Conservation (phyloP, 2,113 vertebrate genomes). For the Dicrurus megarhynchus region DNA sequence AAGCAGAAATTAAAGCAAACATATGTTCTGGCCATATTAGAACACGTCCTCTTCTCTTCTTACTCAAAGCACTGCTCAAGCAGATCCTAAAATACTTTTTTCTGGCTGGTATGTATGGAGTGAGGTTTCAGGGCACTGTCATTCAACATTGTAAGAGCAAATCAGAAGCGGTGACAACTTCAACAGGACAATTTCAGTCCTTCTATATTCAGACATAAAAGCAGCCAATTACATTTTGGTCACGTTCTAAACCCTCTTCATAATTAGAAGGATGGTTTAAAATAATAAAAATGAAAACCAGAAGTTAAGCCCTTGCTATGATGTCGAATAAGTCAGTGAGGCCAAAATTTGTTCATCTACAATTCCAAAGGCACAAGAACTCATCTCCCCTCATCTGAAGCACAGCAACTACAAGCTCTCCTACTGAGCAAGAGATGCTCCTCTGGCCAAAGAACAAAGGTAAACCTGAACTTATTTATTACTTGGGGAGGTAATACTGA, state of each 20-base stretch:
- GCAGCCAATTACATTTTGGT: neutral
- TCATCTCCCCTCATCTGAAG: neutral
- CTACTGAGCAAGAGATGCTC: neutral
- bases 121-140: neutral
- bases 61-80: neutral
- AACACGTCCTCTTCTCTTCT: neutral
- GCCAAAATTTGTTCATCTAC: neutral
- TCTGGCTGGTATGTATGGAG: neutral
- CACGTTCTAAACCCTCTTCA: neutral
- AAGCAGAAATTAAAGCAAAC: neutral
- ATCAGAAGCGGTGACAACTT: neutral
- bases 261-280: neutral
- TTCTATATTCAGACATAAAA: neutral
- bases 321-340: neutral
- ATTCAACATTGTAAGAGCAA: neutral
- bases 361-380: fast-evolving
- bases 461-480: neutral
- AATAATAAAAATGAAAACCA: neutral
- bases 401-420: neutral
- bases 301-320: neutral
- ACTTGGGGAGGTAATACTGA: neutral
- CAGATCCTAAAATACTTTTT: neutral
- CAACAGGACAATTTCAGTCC: neutral
- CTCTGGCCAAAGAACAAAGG: neutral
- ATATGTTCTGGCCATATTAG: neutral